Percentiles rank a stretch among this genome's conserved stretches.
Evolutionary conservation across 2,113 vertebrate species (phyloP).

Genomic region (Leucosticte australis): DNA sequence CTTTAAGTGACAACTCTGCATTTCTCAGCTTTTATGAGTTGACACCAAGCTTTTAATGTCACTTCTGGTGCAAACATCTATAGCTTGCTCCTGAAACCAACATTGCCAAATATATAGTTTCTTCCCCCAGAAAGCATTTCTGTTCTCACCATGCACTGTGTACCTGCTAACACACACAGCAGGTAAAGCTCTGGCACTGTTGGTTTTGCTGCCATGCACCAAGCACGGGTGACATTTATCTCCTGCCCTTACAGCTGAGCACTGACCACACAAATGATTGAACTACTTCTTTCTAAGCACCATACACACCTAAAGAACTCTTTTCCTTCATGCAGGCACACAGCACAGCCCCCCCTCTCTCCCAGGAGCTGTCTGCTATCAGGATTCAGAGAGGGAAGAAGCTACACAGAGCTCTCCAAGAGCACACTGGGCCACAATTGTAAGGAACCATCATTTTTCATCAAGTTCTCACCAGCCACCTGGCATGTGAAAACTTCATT

Average conservation of each 20-base stretch:
- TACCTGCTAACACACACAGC: neutral
- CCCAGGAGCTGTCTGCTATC: neutral
- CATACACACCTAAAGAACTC: neutral
- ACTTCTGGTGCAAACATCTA: neutral
- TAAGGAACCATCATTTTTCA: neutral
- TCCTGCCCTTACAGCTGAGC: neutral
- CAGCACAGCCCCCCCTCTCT: neutral
- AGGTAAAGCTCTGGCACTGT: neutral
- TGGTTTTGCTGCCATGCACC: neutral
- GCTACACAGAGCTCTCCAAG: neutral
- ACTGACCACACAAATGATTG: neutral
- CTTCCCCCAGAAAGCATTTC: neutral
- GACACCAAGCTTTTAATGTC: neutral
- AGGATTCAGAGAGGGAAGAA: neutral
- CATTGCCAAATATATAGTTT: neutral
- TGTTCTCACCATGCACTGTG: neutral
- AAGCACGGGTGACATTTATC: neutral
- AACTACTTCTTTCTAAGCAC: neutral
- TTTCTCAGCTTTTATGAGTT: neutral
- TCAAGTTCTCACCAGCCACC: neutral
- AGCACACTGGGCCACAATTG: neutral
- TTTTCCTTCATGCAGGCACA: neutral
- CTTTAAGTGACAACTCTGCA: neutral
- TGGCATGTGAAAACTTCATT: neutral
- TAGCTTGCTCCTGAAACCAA: neutral